These are phyloP conservation scores for Strigamia transsilvanica DNA, from an alignment of 2,888 invertebrate genomes.

Conservation along the genomic window DNA sequence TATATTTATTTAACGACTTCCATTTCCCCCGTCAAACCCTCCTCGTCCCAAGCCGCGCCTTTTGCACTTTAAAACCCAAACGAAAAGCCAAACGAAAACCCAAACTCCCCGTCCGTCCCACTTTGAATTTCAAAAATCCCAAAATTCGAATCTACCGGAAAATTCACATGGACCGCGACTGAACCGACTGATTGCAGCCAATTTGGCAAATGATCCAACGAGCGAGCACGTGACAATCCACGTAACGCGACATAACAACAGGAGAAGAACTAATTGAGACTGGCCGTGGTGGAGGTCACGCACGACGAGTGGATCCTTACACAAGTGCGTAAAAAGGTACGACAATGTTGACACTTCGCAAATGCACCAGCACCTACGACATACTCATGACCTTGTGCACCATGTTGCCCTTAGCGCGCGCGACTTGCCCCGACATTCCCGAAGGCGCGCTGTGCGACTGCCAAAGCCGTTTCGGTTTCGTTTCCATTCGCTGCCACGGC, in stretches of 20 bases:
- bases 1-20: background rate
- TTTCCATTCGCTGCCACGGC: conserved; percentile 54
- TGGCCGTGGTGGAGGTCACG: conserved; percentile 20
- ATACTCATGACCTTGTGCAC: conserved; percentile 54
- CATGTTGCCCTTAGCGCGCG: conserved; percentile 50
- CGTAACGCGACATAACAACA: background rate
- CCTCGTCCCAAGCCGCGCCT: background rate
- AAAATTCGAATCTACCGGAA: conserved; percentile 20
- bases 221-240: background rate
- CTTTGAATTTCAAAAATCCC: too few species aligned
- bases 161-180: background rate
- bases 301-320: background rate
- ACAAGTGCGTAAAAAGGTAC: background rate
- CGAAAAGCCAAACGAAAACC: background rate
- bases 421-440: conserved; percentile 51
- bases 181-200: background rate
- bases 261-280: background rate
- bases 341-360: conserved; percentile 51
- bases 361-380: conserved; percentile 52
- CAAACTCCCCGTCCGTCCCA: background rate
- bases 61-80: too few species aligned
- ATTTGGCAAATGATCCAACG: conserved; percentile 5
- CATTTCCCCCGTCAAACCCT: too few species aligned
- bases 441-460: conserved; percentile 50
- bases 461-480: conserved; percentile 53